Percentiles rank a stretch among this genome's conserved stretches.
phyloP scores from a whole-genome alignment of 2,113 vertebrate species.

The Pleuronectes platessa region DNA sequence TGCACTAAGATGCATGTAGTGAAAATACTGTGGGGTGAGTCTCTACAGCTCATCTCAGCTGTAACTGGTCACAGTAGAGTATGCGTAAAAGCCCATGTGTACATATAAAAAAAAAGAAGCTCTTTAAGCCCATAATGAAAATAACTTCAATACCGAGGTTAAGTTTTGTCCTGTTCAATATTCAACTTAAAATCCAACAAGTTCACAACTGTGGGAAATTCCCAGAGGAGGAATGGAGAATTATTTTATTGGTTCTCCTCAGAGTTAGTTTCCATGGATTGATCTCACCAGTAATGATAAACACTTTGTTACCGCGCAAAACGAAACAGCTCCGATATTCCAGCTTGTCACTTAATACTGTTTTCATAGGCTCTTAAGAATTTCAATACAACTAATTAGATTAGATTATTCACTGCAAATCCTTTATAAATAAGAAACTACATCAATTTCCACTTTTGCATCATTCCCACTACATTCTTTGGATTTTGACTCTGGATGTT shows the following conservation, averaged over 20 bases:
- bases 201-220: constrained; percentile 30
- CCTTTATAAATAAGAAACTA: neutral
- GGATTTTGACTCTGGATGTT: neutral
- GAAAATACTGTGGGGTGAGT: neutral
- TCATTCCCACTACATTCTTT: neutral
- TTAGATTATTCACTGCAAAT: neutral
- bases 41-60: neutral
- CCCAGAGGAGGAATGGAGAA: neutral
- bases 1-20: neutral
- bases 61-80: neutral
- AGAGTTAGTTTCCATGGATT: constrained; percentile 25
- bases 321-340: neutral
- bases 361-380: neutral
- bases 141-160: neutral
- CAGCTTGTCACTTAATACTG: neutral
- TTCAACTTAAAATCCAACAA: constrained; percentile 21
- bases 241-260: constrained; percentile 32
- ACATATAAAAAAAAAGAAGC: neutral
- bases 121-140: neutral
- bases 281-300: constrained; percentile 8
- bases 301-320: neutral
- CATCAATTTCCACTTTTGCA: neutral
- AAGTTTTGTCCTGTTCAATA: neutral
- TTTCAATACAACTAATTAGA: neutral
- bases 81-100: neutral